Evolutionary conservation across 1,140 invertebrate species (phyloP).

Genomic region (Pseudomyrmex cubaensis): DNA sequence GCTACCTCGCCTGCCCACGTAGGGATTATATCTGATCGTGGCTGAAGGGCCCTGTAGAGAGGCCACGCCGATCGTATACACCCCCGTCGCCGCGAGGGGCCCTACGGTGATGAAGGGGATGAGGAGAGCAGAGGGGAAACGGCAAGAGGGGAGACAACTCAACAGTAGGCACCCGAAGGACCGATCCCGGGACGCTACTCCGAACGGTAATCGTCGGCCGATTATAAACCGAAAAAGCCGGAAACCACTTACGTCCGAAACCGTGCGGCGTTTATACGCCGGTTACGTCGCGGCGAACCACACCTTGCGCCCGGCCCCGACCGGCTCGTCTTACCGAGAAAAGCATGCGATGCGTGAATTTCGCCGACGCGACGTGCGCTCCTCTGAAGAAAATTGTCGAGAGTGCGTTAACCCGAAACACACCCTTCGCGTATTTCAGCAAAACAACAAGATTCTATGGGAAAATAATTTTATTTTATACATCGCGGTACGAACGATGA

Average conservation of each 20-base stretch:
- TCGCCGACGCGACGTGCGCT: constrained; percentile 27
- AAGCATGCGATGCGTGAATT: constrained; percentile 47
- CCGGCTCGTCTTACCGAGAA: constrained; percentile 62
- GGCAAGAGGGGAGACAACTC: constrained; percentile 60
- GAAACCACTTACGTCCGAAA: constrained; percentile 83
- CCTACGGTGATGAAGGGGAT: background rate
- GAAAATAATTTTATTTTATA: no score
- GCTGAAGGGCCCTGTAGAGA: constrained; percentile 72
- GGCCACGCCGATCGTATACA: constrained; percentile 75
- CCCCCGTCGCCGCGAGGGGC: constrained; percentile 71
- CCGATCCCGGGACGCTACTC: constrained; percentile 81
- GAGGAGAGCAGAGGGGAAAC: constrained; percentile 21
- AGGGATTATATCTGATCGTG: constrained; percentile 67
- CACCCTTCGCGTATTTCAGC: background rate
- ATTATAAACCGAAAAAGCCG: constrained; percentile 85
- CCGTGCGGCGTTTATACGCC: constrained; percentile 74
- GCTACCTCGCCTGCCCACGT: constrained; percentile 12
- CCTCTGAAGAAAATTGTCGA: background rate
- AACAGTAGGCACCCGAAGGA: constrained; percentile 83
- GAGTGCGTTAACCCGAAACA: constrained; percentile 24
- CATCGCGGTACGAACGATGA: no score
- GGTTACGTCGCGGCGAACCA: constrained; percentile 72
- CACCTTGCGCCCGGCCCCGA: constrained; percentile 67
- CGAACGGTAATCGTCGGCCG: constrained; percentile 79
- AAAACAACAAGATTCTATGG: no score